Evolutionary conservation across 37 sponge, comb jelly and placozoan genomes (phyloP).

Genomic region (Diacarnus erythraeanus): DNA sequence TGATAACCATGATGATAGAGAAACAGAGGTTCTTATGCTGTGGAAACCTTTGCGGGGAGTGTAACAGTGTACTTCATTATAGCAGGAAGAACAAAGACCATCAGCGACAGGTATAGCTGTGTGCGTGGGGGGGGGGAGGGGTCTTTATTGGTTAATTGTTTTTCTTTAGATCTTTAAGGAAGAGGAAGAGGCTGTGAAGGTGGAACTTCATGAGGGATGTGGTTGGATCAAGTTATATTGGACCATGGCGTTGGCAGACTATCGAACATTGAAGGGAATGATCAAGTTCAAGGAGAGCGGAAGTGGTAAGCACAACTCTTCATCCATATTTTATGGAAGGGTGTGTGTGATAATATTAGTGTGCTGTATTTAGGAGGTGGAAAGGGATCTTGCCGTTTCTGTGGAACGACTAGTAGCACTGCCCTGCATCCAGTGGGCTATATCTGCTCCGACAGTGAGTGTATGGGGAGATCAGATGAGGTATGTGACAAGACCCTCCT

Average conservation of each 20-base stretch:
- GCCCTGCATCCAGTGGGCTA: conserved; percentile 81
- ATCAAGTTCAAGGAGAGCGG: conserved; percentile 91
- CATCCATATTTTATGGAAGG: not conserved
- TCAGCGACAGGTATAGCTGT: conserved; percentile 77
- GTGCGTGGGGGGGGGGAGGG: no score
- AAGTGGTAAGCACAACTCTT: conserved; percentile 46
- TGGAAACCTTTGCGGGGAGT: conserved; percentile 96
- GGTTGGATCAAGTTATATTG: conserved; percentile 98
- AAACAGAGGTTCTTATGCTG: conserved; percentile 91
- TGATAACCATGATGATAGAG: conserved; percentile 98
- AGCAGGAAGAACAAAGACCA: conserved; percentile 67
- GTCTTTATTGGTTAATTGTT: no score
- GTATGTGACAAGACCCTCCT: conserved; percentile 87
- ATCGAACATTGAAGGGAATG: conserved; percentile 89
- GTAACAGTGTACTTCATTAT: conserved; percentile 92
- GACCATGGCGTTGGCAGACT: conserved; percentile 96
- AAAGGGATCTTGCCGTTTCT: conserved; percentile 86
- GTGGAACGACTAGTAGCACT: conserved; percentile 79
- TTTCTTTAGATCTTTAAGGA: conserved; percentile 90
- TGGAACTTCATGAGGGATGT: conserved; percentile 93
- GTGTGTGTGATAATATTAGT: not conserved
- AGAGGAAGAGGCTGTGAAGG: conserved; percentile 96
- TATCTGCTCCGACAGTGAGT: conserved; percentile 81
- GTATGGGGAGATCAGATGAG: conserved; percentile 73
- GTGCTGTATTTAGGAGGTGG: conserved; percentile 49